Base-by-base conservation (phyloP, 2,797 vertebrate genomes). In the Valencia hispanica region DNA sequence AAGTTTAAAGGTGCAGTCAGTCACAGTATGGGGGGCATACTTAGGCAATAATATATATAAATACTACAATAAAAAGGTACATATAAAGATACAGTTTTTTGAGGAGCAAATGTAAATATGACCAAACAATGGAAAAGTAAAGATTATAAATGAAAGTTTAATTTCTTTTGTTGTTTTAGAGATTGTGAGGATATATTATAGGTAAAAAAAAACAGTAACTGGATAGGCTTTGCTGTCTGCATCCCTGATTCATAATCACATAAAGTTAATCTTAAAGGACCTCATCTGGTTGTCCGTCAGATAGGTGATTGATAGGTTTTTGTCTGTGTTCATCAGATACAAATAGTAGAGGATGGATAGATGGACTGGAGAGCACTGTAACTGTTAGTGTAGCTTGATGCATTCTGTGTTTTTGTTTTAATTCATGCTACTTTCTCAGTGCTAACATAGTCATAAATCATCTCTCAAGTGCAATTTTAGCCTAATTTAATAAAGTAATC, bases 261-360 rank as follows among this genome's bases (percentile, higher is more conserved):
- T 22, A 63, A 47, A 68, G 81, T 75, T 70, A n/a, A 39, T 84
- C 70, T 74, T n/a, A 81, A 82, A 86, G 84, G 80, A 82, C 83
- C 82, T 86, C 74, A 83, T 75, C 79, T 84, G 53, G 39, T 18
- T 59, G 45, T 78, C 79, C 70, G 76, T 47, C 55, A 39, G 32
- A 5, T 14, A 57, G 73, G 82, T 78, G 84, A 87, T 82, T 87
- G 59, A 83, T 43, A 83, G 53, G 74, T 48, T 74, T 11, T 3
- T 17, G 27, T 45, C 8, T 74, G 47, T 39, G 30, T 39, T 48
- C 27, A 20, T 51, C 48, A 12, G 17, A 32, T 32, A 70, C 3
- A 36, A 53, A 45, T 77, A 72, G 59, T 81, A 82, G 68, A 79
- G 79, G 84, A 84, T 76, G 79, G 80, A 77, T n/a, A 61, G 77